Evolutionary conservation across 2,797 vertebrate species (phyloP), one percentile per base, ranked within the genome.

Genomic region (Sebastes itinus): DNA sequence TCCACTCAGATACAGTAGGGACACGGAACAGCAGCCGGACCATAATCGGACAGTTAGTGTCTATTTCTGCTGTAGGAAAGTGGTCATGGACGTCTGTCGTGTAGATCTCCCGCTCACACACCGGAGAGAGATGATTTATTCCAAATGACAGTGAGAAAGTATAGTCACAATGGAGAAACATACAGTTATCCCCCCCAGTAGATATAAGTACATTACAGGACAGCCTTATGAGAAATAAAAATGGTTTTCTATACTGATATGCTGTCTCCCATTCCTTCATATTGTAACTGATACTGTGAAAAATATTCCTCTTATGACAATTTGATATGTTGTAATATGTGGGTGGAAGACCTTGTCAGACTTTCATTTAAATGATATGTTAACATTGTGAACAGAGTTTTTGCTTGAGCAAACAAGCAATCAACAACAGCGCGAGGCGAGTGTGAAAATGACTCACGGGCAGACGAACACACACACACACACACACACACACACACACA

Each of bases 211-310:
- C 91, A 90, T 92, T 91, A 92, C 92, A 92, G 84, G 88, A 91
- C 91, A 93, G 94, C 93, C 95, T 96, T 95, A 95, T 93, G 93
- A 94, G 89, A 95, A 94, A 95, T 95, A 95, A 95, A 93, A 93
- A 89, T 88, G 87, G 72, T 95, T 96, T 96, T 95, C 92, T 95
- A 96, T 94, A 94, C 89, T 88, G 83, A 93, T 75, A 87, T 78
- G 80, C 88, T 83, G 93, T 89, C 83, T 94, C 82, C 82, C 75
- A 76, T 93, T 94, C 74, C 89, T 93, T 91, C 58, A 69, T 61
- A 75, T 55, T 30, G 30, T 87, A 74, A 83, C 84, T 49, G 72
- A 82, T 82, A 69, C 72, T 61, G 72, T 92, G 87, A 88, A 60
- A 88, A 82, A 88, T 90, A 83, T 78, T 75, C 78, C 38, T 82